Base-by-base conservation (phyloP, 2,797 vertebrate genomes). In the Ctenopoma multispine region DNA sequence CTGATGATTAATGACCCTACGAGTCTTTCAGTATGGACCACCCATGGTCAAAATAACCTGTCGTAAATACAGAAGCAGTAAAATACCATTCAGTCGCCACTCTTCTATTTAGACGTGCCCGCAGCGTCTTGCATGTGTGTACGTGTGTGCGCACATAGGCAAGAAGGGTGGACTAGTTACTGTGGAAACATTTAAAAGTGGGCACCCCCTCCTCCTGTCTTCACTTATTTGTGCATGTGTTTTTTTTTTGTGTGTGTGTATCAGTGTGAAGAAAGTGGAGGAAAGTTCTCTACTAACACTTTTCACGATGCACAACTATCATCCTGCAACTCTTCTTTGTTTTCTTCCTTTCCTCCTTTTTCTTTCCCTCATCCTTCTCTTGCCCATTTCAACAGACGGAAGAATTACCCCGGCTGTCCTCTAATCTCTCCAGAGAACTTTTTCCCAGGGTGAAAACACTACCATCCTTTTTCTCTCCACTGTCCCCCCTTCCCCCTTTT, bases 371-470 rank as follows among this genome's bases (percentile, higher is more conserved):
- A 14, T 9, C 57, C 57, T 75, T 60, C 59, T 62, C 72, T 71
- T 80, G 65, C 38, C 55, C 60, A 20, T 63, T 80, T 61, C 74
- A 79, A 49, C 76, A 87, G 79, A 86, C 15, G 47, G 80, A 83
- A 90, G 81, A 87, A 87, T 90, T 84, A 78, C 79, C 77, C 75
- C 27, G 48, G 63, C 79, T 83, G 76, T 91, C 79, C 82, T 87
- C 72, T 76, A 87, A 88, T 89, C 80, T 89, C 76, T 73, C 78
- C 47, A 13, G 71, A 82, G 81, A 87, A 81, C 72, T 84, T 87
- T 90, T 93, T 92, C 81, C 87, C 91, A 91, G 79, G 85, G 58
- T 84, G 86, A 86, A 91, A 92, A 89, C 88, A 89, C 87, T 83
- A 79, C 72, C 80, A 79, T 87, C 87, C 90, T 81, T 90, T 85